Conservation (phyloP, 2,888 invertebrate genomes). For the Homarus gammarus region DNA sequence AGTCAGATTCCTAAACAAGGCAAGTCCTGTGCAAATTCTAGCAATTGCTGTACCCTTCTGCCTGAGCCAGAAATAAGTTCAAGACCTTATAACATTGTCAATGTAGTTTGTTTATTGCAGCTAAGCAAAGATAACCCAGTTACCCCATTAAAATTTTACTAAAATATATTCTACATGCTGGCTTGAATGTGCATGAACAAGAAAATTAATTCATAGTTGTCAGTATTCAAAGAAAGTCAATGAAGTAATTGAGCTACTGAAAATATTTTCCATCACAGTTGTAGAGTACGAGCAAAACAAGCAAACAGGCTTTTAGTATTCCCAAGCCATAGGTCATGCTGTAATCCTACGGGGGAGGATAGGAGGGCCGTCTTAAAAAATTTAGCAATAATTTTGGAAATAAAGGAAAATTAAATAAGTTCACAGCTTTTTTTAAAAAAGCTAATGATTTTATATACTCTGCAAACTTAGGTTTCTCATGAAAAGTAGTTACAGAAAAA, state of each 20-base stretch:
- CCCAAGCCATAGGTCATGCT: conserved; percentile 33
- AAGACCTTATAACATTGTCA: too few relatives aligned
- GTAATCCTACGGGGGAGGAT: conserved; percentile 13
- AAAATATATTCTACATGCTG: conserved; percentile 3
- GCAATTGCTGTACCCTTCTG: too few relatives aligned
- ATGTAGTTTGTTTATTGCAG: too few relatives aligned
- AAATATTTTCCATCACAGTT: not conserved
- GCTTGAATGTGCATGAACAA: conserved; percentile 5
- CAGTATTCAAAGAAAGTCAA: conserved; percentile 3
- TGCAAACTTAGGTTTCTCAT: not conserved
- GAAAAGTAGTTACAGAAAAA: not conserved
- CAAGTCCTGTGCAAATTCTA: too few relatives aligned
- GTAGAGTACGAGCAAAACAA: conserved; percentile 7
- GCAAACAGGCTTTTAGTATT: conserved; percentile 36
- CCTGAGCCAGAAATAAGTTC: too few relatives aligned
- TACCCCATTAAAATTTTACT: not conserved
- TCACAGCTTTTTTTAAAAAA: not conserved
- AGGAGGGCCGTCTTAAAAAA: not conserved
- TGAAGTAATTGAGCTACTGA: not conserved
- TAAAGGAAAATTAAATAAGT: not conserved
- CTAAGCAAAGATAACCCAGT: too few relatives aligned
- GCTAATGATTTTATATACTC: not conserved
- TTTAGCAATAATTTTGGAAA: not conserved
- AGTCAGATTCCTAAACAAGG: too few relatives aligned
- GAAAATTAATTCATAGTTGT: not conserved